Evolutionary conservation across 2,888 invertebrate species (phyloP).

Genomic region (Magallana nippona): DNA sequence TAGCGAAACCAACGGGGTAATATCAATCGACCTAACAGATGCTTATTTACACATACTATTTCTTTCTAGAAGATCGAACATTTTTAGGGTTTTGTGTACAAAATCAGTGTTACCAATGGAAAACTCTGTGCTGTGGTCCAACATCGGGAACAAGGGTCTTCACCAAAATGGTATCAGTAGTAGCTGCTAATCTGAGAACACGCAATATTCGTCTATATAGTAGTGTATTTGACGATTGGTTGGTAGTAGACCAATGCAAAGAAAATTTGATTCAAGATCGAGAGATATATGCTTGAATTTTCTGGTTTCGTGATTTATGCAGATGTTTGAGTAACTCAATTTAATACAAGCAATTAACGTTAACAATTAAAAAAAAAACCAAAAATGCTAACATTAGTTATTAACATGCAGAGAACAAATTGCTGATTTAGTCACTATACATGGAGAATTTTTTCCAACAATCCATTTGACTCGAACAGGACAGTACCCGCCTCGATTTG

Average conservation of each 20-base stretch:
- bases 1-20: constrained; percentile 37
- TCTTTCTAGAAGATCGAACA: neutral
- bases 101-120: constrained; percentile 44
- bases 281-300: constrained; percentile 38
- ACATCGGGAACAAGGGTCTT: constrained; percentile 53
- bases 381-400: no score
- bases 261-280: constrained; percentile 42
- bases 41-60: constrained; percentile 43
- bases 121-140: constrained; percentile 51
- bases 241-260: constrained; percentile 46
- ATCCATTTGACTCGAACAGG: no score
- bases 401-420: no score
- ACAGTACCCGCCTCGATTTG: no score
- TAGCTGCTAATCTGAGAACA: constrained; percentile 49
- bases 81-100: constrained; percentile 38
- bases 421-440: no score
- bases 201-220: constrained; percentile 41
- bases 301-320: constrained; percentile 45
- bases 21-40: constrained; percentile 40
- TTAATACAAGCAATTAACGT: no score
- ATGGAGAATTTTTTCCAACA: no score
- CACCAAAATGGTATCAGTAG: constrained; percentile 51
- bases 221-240: constrained; percentile 52
- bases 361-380: no score
- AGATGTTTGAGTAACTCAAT: no score